Evolutionary conservation across 1,140 invertebrate genomes (phyloP).

Genomic region (Drosophila azteca): DNA sequence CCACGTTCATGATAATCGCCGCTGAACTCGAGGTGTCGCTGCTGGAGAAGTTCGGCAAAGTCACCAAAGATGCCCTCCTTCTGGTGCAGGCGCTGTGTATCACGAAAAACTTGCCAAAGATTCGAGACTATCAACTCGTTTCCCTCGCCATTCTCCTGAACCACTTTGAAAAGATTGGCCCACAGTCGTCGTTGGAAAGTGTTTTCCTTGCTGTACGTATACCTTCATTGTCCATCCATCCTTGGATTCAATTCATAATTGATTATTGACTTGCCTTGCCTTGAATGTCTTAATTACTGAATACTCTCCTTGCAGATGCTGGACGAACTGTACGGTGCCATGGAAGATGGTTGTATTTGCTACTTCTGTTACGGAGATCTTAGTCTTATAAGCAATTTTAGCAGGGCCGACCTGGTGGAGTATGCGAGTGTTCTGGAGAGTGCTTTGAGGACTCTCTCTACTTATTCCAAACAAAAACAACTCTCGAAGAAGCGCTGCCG

Average conservation of each 20-base stretch:
- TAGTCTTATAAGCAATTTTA: conserved; percentile 46
- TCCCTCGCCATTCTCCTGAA: conserved; percentile 22
- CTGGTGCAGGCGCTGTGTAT: conserved; percentile 52
- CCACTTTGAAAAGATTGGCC: background rate
- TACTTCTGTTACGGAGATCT: conserved; percentile 18
- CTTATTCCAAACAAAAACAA: conserved; percentile 8
- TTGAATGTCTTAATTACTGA: background rate
- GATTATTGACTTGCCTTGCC: background rate
- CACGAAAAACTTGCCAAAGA: conserved; percentile 26
- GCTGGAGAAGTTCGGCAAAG: conserved; percentile 9
- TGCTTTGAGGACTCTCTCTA: conserved; percentile 11
- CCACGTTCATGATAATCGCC: conserved; percentile 45
- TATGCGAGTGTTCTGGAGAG: background rate
- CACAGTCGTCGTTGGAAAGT: background rate
- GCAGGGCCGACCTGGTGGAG: background rate
- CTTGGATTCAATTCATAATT: too few species aligned
- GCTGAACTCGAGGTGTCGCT: conserved; percentile 4
- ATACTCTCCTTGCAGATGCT: conserved; percentile 39
- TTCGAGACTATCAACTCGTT: conserved; percentile 40
- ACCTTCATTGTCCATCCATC: background rate
- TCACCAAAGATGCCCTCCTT: conserved; percentile 30
- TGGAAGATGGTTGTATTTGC: background rate
- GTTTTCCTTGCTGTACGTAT: conserved; percentile 36
- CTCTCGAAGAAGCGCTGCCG: conserved; percentile 16
- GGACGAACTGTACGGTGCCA: conserved; percentile 22